These are phyloP conservation scores for Hydractinia echinata DNA, from an alignment of 30 jellyfish, hydroid and myxozoan genomes.

Conservation along the genomic window DNA sequence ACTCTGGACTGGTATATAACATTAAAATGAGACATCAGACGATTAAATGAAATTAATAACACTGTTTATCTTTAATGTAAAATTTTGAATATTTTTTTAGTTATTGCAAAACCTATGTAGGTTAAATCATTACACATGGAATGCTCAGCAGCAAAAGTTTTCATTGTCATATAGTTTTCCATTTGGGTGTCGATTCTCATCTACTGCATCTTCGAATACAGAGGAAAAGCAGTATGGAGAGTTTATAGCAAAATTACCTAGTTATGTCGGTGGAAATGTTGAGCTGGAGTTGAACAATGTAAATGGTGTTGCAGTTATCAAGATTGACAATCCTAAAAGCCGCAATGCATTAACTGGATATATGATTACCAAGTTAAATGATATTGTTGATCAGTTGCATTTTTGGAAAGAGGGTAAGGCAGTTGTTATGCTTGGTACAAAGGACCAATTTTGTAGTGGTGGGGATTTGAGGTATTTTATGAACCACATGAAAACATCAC, in stretches of 20 bases:
- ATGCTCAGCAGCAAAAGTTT: too few species aligned
- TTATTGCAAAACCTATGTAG: too few species aligned
- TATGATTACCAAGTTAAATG: conserved; percentile 56
- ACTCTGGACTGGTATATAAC: too few species aligned
- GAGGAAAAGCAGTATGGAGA: not conserved
- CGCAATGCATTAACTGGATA: conserved; percentile 73
- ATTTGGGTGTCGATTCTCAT: too few species aligned
- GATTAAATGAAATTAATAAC: too few species aligned
- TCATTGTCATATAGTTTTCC: too few species aligned
- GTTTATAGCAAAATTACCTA: conserved; percentile 9
- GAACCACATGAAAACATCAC: conserved; percentile 64
- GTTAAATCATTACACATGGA: too few species aligned
- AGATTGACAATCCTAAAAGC: conserved; percentile 56
- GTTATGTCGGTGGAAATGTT: conserved; percentile 13
- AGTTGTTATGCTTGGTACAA: conserved; percentile 54
- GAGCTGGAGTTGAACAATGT: not conserved
- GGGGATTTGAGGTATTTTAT: conserved; percentile 83
- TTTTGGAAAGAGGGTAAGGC: conserved; percentile 72
- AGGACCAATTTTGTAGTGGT: conserved; percentile 78
- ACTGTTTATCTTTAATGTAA: too few species aligned
- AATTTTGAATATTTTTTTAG: too few species aligned
- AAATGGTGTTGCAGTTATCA: conserved; percentile 57
- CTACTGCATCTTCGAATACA: too few species aligned
- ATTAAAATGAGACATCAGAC: too few species aligned
- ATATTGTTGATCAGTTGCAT: conserved; percentile 42